Percentiles rank a stretch among this genome's conserved stretches.
Evolutionary conservation across 2,797 vertebrate genomes (phyloP).

Genomic region (Pseudochromis fuscus): DNA sequence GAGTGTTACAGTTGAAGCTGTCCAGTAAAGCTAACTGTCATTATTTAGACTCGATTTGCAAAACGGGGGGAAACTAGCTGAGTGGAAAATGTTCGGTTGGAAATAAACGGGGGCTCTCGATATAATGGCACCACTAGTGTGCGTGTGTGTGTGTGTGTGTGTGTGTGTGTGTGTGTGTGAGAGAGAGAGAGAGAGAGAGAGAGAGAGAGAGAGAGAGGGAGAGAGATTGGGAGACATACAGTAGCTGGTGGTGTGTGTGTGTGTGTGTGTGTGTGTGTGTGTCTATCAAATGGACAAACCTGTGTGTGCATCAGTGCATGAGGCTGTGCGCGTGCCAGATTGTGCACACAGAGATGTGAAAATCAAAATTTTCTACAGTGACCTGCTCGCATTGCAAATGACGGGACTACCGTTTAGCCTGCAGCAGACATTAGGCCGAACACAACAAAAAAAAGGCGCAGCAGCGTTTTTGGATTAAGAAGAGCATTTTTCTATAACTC

Average conservation of each 20-base stretch:
- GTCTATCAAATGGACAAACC: not conserved
- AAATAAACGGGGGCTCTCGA: conserved; percentile 96
- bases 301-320: conserved; percentile 28
- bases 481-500: conserved; percentile 6
- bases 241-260: not conserved
- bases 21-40: conserved; percentile 99
- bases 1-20: conserved; percentile 99
- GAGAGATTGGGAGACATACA: not conserved
- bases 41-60: conserved; percentile 98
- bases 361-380: conserved; percentile 48
- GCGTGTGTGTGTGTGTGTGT: conserved; percentile 57
- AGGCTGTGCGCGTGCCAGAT: conserved; percentile 16
- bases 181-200: conserved; percentile 31
- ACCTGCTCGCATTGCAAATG: conserved; percentile 48
- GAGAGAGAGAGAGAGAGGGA: not conserved
- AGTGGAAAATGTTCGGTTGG: conserved; percentile 98
- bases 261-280: not conserved
- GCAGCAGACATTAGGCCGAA: conserved; percentile 39
- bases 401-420: conserved; percentile 34
- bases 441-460: conserved; percentile 26
- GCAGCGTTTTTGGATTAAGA: conserved; percentile 25
- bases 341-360: conserved; percentile 31
- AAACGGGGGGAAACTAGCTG: conserved; percentile 90
- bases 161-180: conserved; percentile 46
- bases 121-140: conserved; percentile 90